These are phyloP conservation scores for Actinia equina DNA, from an alignment of 64 coral and sea anemone genomes.

Conservation along the genomic window DNA sequence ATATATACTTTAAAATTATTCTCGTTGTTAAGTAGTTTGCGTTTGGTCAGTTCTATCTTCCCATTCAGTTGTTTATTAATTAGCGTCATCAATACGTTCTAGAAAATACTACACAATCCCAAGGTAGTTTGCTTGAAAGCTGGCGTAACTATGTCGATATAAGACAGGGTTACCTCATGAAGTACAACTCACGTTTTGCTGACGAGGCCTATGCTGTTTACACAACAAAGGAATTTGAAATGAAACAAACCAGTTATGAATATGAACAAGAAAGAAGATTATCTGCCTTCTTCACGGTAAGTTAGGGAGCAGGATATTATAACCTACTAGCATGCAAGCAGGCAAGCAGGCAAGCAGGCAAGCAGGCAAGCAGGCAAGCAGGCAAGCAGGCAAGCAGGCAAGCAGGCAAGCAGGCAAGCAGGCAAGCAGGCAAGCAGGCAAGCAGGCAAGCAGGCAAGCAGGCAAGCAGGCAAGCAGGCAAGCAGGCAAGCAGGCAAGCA, in stretches of 20 bases:
- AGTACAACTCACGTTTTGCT: slow-evolving; percentile 10
- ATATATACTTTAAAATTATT: too few species aligned
- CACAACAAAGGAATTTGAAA: not conserved
- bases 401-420: too few species aligned
- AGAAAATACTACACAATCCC: not conserved
- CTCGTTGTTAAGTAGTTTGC: too few species aligned
- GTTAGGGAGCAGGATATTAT: not conserved
- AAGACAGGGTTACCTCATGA: not conserved
- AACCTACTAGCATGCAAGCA: too few species aligned
- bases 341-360: not conserved
- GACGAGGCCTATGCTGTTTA: not conserved
- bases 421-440: too few species aligned
- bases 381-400: too few species aligned
- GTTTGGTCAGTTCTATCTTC: too few species aligned
- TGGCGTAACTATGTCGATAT: not conserved
- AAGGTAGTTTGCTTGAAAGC: not conserved
- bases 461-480: too few species aligned
- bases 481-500: too few species aligned
- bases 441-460: too few species aligned
- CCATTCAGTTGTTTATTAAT: too few species aligned
- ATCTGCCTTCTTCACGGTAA: slow-evolving; percentile 17
- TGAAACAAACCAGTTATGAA: not conserved
- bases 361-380: not conserved
- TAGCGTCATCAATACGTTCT: too few species aligned
- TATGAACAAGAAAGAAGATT: not conserved